Base-by-base conservation (phyloP, 2,797 vertebrate genomes). In the Phaenicophaeus curvirostris region DNA sequence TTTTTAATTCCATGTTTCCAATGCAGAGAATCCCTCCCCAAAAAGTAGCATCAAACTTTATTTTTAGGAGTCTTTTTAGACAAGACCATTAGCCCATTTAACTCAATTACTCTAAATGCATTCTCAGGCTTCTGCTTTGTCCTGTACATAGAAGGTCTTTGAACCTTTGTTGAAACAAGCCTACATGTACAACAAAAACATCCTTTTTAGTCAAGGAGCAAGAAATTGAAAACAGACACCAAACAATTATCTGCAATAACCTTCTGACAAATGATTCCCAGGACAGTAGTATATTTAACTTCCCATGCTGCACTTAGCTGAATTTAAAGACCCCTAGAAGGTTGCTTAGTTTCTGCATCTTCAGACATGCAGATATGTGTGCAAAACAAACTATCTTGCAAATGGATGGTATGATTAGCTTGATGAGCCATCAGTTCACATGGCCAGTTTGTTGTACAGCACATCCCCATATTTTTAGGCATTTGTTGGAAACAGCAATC, bases 81-180 rank as follows among this genome's bases (percentile, higher is more conserved):
- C 62, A 66, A 90, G 72, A 92, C 13, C 42, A 61, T 50, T 46
- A 93, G 66, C 51, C 80, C 69, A 69, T 27, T 39, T 63, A 66
- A 69, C 41, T 90, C 12, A 2, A 65, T 66, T 69, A 48, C 54
- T 72, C 27, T 54, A 76, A 90, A 58, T 5, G 31, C 76, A 76
- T 88, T 91, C 90, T 28, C 88, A 63, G 73, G 30, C 51, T 93
- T 48, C 21, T 75, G 80, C 84, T 96, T 92, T 76, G 93, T 83
- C 90, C 85, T 84, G 76, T 66, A 91, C 83, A 78, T n/a, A 81
- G 82, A 61, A 91, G 85, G 79, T 90, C 91, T 95, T 89, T 93
- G 85, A 96, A 96, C 76, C 55, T 92, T 88, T 93, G 85, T 86
- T 88, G 87, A 84, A 96, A 91, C 46, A 91, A 88, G 61, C 25